Base-by-base conservation (phyloP, 2,113 vertebrate species). In the Lepus americanus region DNA sequence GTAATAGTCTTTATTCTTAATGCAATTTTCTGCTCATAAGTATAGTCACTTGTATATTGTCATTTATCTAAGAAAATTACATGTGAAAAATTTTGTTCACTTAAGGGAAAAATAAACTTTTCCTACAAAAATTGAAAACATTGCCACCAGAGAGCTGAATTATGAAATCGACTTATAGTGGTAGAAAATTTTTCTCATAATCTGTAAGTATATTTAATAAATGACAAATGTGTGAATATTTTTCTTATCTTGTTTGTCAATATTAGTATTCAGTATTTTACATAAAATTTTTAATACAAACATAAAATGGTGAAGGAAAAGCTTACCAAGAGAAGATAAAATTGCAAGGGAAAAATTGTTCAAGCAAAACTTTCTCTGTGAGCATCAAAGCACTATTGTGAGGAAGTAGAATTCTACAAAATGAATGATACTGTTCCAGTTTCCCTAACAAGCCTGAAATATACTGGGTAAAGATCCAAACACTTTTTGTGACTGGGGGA, bases 1-100 rank as follows among this genome's bases (percentile, higher is more conserved):
- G 16, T 70, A 84, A 89, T 84, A 84, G 33, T 29, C 17, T 53
- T 83, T 74, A 90, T 81, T 90, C 81, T 77, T 36, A 87, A 44
- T 64, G 44, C 0, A 29, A 14, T 90, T 63, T 63, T 10, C 36
- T 61, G 7, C 36, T 27, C 81, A 36, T 74, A 90, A 86, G 49
- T 11, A 80, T 25, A 59, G 19, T 61, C 67, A 51, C 31, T 73
- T 74, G 11, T 7, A 63, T 85, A 80, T 49, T 59, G 36, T 86
- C 25, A 74, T 95, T 87, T 93, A 69, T 74, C 36, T 93, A 44
- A 44, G 25, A 74, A 7, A 69, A 80, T 76, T 76, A 31, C 51
- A 25, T 61, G 2, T 22, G 61, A 14, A 79, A 25, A 61, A 74
- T 73, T 7, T 67, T 74, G 36, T 12, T 49, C 19, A 63, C 23